Evolutionary conservation across 1,140 invertebrate species (phyloP).

Genomic region (Drosophila bipectinata): DNA sequence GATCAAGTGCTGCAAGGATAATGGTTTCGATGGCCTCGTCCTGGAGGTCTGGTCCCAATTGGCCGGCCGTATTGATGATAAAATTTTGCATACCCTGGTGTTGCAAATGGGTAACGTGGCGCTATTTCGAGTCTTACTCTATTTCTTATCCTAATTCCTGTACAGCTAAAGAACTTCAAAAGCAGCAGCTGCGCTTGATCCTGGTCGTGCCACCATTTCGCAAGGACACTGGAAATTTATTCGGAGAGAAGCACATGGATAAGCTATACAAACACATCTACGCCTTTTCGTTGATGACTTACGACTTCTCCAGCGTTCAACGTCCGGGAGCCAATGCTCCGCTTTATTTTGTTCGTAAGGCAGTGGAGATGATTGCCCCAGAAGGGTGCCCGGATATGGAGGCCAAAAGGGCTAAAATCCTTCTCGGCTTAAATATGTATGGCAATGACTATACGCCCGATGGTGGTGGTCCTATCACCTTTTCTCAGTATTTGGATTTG

Average conservation of each 20-base stretch:
- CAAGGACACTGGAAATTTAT: conserved; percentile 88
- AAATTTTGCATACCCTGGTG: conserved; percentile 87
- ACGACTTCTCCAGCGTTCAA: conserved; percentile 94
- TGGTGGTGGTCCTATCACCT: conserved; percentile 91
- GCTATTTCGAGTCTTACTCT: neutral
- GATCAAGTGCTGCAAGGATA: conserved; percentile 86
- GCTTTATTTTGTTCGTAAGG: conserved; percentile 91
- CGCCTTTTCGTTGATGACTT: conserved; percentile 97
- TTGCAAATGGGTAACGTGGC: conserved; percentile 85
- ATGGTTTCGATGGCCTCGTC: conserved; percentile 93
- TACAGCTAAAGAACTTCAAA: conserved; percentile 68
- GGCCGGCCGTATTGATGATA: conserved; percentile 87
- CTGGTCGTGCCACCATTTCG: conserved; percentile 93
- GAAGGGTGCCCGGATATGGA: conserved; percentile 85
- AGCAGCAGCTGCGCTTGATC: conserved; percentile 87
- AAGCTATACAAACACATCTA: conserved; percentile 90
- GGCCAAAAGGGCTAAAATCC: conserved; percentile 89
- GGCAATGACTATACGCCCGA: conserved; percentile 93
- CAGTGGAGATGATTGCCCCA: conserved; percentile 90
- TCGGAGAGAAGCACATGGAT: conserved; percentile 91
- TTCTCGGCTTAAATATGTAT: conserved; percentile 97
- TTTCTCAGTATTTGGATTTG: conserved; percentile 90
- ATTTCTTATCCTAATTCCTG: neutral
- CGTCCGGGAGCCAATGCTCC: conserved; percentile 95
- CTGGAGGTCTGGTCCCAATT: conserved; percentile 95